Evolutionary conservation across 2,797 vertebrate genomes (phyloP), one percentile per base, ranked within the genome.

Genomic region (Lateolabrax maculatus): DNA sequence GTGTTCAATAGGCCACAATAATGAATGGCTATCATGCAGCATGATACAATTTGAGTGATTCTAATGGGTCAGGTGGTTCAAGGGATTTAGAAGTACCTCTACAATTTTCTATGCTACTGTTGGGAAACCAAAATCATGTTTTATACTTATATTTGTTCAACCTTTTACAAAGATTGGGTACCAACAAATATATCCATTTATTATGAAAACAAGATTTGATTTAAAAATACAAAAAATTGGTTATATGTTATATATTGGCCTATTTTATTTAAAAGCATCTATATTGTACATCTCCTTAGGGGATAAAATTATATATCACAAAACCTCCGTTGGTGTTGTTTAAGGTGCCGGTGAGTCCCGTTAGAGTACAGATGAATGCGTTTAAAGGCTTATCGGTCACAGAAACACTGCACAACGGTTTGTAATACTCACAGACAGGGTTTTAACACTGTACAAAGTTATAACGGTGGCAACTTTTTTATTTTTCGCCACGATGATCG

Each of bases 41-140:
- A 58, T 75, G 46, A 79, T 63, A 58, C 7, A 23, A 67, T 67
- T 44, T 44, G n/a, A 74, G 37, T 68, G 4, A 62, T 64, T 79
- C 44, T 56, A 18, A 27, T 9, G 12, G 55, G 44, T 69, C 51
- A 18, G 23, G 16, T 8, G 44, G 48, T 71, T 81, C 65, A 79
- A 74, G 75, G 71, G 48, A 68, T 27, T 60, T 55, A 34, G 49
- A 46, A 73, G 51, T 15, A 52, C 29, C 21, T 66, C 19, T 39
- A 29, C 25, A 29, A 9, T 48, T 56, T 37, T 70, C 58, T 58
- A 0, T 53, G 11, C 67, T 27, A 27, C 29, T 57, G 18, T 27
- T 63, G 4, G 64, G 18, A 55, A 58, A 84, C 57, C 18, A 66
- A 72, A 72, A 67, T 66, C 9, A n/a, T 10, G 23, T 72, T 71